Evolutionary conservation across 2,797 vertebrate species (phyloP).

Genomic region (Crenuchus spilurus): DNA sequence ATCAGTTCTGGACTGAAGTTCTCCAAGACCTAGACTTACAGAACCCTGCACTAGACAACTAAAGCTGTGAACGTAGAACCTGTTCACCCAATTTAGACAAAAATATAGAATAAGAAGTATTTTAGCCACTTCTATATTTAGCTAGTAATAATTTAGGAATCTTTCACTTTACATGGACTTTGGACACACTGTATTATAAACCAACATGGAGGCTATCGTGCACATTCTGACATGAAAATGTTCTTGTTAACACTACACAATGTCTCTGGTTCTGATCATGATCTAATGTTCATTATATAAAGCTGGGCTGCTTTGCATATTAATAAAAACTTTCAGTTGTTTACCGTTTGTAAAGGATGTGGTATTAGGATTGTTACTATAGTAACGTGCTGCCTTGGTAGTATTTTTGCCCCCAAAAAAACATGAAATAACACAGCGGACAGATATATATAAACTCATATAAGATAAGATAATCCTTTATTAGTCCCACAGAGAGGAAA

Average conservation of each 20-base stretch:
- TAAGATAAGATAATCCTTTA: too few relatives aligned
- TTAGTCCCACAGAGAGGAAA: too few relatives aligned
- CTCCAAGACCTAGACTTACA: too few relatives aligned
- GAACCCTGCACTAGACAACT: background rate
- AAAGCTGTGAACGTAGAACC: background rate
- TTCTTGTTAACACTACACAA: background rate
- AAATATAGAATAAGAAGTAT: too few relatives aligned
- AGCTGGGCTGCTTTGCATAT: too few relatives aligned
- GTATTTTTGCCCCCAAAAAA: too few relatives aligned
- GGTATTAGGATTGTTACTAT: too few relatives aligned
- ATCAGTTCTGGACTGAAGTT: too few relatives aligned
- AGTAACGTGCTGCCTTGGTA: too few relatives aligned
- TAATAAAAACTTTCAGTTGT: background rate
- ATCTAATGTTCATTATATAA: background rate
- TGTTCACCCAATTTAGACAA: background rate
- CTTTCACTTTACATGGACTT: conserved; percentile 1
- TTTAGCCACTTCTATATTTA: conserved; percentile 6
- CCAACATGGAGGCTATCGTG: background rate
- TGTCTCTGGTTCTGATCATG: background rate
- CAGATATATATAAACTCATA: too few relatives aligned
- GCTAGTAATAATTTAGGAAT: conserved; percentile 7
- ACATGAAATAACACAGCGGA: too few relatives aligned
- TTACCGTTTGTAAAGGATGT: too few relatives aligned
- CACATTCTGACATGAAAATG: background rate
- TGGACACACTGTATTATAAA: conserved; percentile 18